Percentiles rank a stretch among this genome's conserved stretches.
These are phyloP conservation scores for Nyleta sp. DNA, from an alignment of 2,888 invertebrate genomes.

Conservation along the genomic window DNA sequence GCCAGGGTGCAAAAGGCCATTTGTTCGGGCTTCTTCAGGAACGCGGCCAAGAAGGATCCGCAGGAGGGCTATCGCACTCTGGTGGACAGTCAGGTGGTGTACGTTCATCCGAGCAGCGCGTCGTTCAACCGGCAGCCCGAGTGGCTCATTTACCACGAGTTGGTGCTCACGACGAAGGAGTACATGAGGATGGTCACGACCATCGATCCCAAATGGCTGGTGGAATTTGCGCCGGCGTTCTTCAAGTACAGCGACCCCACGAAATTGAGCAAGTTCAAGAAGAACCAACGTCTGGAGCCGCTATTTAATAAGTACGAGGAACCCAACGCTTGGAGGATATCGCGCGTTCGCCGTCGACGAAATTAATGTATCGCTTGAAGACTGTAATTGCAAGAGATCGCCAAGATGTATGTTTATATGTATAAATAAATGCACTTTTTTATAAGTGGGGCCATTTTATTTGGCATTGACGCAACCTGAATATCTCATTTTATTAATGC, in stretches of 20 bases:
- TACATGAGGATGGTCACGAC: conserved; percentile 99
- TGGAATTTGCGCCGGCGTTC: conserved; percentile 99
- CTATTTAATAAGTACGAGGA: conserved; percentile 99
- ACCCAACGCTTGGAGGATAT: conserved; percentile 99
- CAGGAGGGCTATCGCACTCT: conserved; percentile 99
- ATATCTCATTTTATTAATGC: no score
- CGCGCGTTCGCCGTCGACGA: conserved; percentile 92
- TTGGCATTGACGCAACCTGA: no score
- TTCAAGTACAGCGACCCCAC: conserved; percentile 99
- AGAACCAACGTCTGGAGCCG: conserved; percentile 98
- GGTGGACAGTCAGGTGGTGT: conserved; percentile 98
- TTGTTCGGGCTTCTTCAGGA: conserved; percentile 99
- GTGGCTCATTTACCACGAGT: conserved; percentile 98
- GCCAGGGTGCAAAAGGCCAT: conserved; percentile 98
- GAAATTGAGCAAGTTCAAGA: conserved; percentile 99
- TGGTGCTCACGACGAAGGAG: conserved; percentile 99
- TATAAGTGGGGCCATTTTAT: no score
- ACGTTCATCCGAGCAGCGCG: conserved; percentile 99
- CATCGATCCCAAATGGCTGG: conserved; percentile 99
- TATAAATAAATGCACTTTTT: no score
- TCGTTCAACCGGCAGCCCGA: conserved; percentile 99
- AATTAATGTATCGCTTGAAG: conserved; percentile 87
- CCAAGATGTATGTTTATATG: no score
- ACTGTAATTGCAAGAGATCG: no score
- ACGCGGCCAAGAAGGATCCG: conserved; percentile 99